phyloP scores from a whole-genome alignment of 2,888 invertebrate genomes.

The Eilema griseolum region DNA sequence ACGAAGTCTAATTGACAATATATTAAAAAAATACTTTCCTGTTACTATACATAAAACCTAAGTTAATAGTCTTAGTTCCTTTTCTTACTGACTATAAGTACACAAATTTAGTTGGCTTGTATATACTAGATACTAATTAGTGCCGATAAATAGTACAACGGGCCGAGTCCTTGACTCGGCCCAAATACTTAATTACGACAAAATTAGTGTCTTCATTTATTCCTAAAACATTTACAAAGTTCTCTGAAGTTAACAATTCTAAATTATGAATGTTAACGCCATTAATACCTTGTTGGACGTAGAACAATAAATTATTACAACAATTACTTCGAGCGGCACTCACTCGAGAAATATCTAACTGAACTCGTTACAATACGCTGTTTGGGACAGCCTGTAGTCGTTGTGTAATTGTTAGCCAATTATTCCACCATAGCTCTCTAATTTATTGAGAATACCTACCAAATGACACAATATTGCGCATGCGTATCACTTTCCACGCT shows the following conservation, averaged over 20 bases:
- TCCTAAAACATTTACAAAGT: conserved; percentile 16
- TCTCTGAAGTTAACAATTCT: conserved; percentile 25
- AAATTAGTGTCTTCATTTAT: background rate
- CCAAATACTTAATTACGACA: background rate
- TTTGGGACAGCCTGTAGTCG: conserved; percentile 37
- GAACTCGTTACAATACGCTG: conserved; percentile 44
- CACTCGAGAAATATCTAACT: conserved; percentile 33
- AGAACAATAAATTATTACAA: conserved; percentile 47
- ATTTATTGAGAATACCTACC: conserved; percentile 13
- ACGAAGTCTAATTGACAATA: no score
- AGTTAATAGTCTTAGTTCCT: background rate
- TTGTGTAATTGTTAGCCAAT: conserved; percentile 43
- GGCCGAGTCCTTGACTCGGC: background rate
- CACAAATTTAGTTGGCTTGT: no score
- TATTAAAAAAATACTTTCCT: no score
- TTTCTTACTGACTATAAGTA: background rate
- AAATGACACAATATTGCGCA: background rate
- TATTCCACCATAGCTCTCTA: conserved; percentile 32
- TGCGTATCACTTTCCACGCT: background rate
- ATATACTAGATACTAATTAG: background rate
- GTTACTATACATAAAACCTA: background rate
- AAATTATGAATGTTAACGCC: conserved; percentile 30
- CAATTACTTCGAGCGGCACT: conserved; percentile 30
- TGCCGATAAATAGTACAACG: background rate
- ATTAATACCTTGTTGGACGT: conserved; percentile 29